These are phyloP conservation scores for Oligia latruncula DNA, from an alignment of 2,888 invertebrate genomes.

Conservation along the genomic window DNA sequence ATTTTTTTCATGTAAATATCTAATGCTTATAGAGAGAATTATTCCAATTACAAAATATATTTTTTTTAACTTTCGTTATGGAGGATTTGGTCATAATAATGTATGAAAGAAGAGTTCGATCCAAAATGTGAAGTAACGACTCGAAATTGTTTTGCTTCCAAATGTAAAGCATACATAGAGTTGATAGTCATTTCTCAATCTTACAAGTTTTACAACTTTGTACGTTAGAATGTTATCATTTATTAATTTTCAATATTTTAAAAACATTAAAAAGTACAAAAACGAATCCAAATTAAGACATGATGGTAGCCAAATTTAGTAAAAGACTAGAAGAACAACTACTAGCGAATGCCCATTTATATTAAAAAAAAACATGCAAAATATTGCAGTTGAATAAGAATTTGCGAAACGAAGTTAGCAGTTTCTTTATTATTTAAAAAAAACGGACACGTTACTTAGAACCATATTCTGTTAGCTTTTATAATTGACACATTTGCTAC, in stretches of 20 bases:
- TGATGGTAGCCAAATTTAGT: constrained; percentile 57
- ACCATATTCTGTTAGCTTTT: constrained; percentile 45
- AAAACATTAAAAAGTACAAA: constrained; percentile 45
- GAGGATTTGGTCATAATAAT: constrained; percentile 82
- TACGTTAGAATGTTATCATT: constrained; percentile 50
- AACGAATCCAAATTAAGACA: constrained; percentile 44
- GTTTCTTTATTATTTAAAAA: constrained; percentile 1
- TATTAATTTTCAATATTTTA: constrained; percentile 55
- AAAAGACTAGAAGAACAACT: constrained; percentile 66
- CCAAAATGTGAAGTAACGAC: constrained; percentile 52
- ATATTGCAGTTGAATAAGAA: constrained; percentile 53
- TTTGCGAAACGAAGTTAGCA: constrained; percentile 15
- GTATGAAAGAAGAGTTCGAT: constrained; percentile 55
- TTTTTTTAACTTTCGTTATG: constrained; percentile 70
- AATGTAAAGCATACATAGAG: constrained; percentile 55
- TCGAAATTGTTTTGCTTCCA: constrained; percentile 60
- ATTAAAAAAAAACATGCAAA: constrained; percentile 34
- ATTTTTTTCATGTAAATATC: constrained; percentile 86
- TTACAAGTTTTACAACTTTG: constrained; percentile 47
- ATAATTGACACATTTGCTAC: constrained; percentile 71
- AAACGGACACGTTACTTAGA: constrained; percentile 29
- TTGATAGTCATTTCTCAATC: constrained; percentile 30
- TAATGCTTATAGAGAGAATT: constrained; percentile 88
- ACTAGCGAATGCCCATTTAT: constrained; percentile 52
- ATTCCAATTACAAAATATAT: constrained; percentile 83